Conservation (phyloP, 1,140 invertebrate genomes). For the Heliconius hermathena region DNA sequence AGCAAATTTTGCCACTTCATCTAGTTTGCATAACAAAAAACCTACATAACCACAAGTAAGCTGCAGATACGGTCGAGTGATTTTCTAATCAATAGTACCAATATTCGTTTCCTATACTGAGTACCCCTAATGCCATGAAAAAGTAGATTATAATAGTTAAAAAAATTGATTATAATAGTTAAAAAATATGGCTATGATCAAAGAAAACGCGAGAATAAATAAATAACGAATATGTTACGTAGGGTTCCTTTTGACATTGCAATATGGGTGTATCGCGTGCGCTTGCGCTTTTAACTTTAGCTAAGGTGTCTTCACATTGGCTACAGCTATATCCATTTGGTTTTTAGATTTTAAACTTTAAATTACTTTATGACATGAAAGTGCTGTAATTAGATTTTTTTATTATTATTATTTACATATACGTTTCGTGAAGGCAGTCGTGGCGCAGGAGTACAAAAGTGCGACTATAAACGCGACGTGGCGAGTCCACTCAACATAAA, state of each 20-base stretch:
- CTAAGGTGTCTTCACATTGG: conserved; percentile 18
- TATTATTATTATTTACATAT: not conserved
- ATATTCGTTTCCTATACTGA: conserved; percentile 1
- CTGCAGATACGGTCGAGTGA: not conserved
- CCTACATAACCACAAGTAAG: not conserved
- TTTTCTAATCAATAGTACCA: conserved; percentile 4
- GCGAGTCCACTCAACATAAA: too few species aligned
- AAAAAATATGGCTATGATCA: conserved; percentile 17
- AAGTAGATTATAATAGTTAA: conserved; percentile 14
- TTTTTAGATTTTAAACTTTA: conserved; percentile 2
- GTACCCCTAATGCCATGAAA: not conserved
- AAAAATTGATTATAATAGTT: not conserved
- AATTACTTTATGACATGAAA: not conserved
- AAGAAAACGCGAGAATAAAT: conserved; percentile 38
- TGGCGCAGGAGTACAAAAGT: too few species aligned
- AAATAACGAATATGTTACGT: conserved; percentile 49
- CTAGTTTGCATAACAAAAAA: not conserved
- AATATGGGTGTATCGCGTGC: conserved; percentile 57
- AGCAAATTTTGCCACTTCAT: not conserved
- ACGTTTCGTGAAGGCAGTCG: too few species aligned
- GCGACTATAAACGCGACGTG: too few species aligned
- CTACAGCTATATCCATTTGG: not conserved
- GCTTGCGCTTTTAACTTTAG: conserved; percentile 43
- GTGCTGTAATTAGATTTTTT: not conserved
- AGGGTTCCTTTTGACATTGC: conserved; percentile 53